Conservation (phyloP, 2,113 vertebrate species). For the Agapornis roseicollis region DNA sequence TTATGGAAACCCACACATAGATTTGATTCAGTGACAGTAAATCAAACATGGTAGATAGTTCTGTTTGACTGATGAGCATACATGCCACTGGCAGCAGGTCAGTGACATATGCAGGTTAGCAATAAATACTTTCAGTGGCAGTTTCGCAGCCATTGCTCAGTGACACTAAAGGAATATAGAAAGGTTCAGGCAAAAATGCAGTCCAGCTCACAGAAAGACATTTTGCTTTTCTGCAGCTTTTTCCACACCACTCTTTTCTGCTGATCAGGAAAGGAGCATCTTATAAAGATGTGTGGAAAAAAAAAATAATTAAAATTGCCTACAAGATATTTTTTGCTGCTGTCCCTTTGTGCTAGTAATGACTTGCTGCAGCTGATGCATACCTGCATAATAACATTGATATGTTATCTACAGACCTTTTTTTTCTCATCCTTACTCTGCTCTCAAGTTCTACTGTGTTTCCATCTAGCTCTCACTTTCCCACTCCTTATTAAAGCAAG, state of each 20-base stretch:
- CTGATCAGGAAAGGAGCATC: neutral
- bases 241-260: neutral
- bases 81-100: slow-evolving; percentile 69
- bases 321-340: neutral
- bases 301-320: neutral
- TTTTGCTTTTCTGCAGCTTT: neutral
- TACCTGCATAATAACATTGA: neutral
- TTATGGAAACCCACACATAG: slow-evolving; percentile 70
- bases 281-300: neutral
- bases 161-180: slow-evolving; percentile 61
- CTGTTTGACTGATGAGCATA: slow-evolving; percentile 76
- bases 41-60: slow-evolving; percentile 73
- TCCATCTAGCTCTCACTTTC: neutral
- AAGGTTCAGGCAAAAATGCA: slow-evolving; percentile 58
- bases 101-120: slow-evolving; percentile 65
- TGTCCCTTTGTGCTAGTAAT: neutral
- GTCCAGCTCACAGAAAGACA: neutral
- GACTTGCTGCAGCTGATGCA: neutral
- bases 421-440: neutral
- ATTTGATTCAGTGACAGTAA: slow-evolving; percentile 72
- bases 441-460: neutral
- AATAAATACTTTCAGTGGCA: slow-evolving; percentile 73
- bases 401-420: neutral
- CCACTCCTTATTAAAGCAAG: neutral
- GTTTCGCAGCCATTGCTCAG: slow-evolving; percentile 67